A percentile compares a stretch with the other conserved stretches of the same genome.
Evolutionary conservation across 2,888 invertebrate species (phyloP).

Genomic region (Agrochola macilenta): DNA sequence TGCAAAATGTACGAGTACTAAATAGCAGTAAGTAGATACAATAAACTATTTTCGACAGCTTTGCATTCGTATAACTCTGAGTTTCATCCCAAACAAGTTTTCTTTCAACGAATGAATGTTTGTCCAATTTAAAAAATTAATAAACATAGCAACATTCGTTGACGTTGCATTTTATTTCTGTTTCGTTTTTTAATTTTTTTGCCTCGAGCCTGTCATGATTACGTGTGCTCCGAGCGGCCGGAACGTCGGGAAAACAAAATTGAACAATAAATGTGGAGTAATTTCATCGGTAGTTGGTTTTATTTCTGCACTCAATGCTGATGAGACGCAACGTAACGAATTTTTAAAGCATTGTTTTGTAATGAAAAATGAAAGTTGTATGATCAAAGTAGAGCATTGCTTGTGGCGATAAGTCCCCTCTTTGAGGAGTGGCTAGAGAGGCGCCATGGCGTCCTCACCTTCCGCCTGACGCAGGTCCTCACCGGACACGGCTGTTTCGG

Average conservation of each 20-base stretch:
- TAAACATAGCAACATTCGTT: constrained; percentile 13
- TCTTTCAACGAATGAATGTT: background rate
- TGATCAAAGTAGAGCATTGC: background rate
- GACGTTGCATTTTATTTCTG: constrained; percentile 47
- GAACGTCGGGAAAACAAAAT: constrained; percentile 40
- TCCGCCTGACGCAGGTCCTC: no score
- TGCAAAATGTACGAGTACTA: background rate
- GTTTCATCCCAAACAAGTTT: background rate
- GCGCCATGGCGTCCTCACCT: no score
- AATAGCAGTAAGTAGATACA: background rate
- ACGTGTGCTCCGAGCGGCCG: constrained; percentile 22
- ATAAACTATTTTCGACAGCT: background rate
- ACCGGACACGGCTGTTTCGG: no score
- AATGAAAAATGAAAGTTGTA: constrained; percentile 10
- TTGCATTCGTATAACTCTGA: background rate
- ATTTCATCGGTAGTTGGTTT: constrained; percentile 56
- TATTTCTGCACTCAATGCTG: constrained; percentile 50
- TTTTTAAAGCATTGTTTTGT: constrained; percentile 11
- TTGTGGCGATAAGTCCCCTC: no score
- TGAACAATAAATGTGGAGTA: constrained; percentile 55
- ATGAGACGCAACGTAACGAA: constrained; percentile 40
- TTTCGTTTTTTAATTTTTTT: constrained; percentile 48
- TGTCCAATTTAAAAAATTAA: constrained; percentile 21
- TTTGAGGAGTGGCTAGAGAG: no score
- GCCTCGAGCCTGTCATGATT: constrained; percentile 46